Conservation (phyloP, 2,888 invertebrate species). For the Crepidodera aurea region DNA sequence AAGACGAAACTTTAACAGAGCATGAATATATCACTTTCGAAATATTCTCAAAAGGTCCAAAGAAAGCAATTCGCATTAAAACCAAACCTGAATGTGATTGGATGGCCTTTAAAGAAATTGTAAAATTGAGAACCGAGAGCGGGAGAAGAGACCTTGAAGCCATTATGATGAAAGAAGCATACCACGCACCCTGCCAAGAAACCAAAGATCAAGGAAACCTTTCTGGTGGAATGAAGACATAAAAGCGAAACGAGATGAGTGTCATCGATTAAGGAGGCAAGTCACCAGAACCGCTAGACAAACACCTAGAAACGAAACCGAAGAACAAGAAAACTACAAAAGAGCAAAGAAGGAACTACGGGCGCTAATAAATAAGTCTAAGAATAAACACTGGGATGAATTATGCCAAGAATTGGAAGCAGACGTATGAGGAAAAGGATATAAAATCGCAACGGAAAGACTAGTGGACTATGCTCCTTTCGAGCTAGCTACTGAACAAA, state of each 20-base stretch:
- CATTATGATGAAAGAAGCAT: not conserved
- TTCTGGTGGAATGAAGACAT: constrained; percentile 13
- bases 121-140: not conserved
- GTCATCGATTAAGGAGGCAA: not conserved
- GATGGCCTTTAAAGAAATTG: not conserved
- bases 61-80: too few species aligned
- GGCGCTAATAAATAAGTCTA: not conserved
- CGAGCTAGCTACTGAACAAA: not conserved
- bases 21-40: not conserved
- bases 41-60: not conserved
- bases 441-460: too few species aligned
- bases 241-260: not conserved
- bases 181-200: not conserved
- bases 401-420: not conserved
- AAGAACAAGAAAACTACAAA: too few species aligned
- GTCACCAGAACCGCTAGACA: too few species aligned
- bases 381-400: not conserved
- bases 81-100: not conserved
- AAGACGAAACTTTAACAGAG: not conserved
- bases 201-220: not conserved
- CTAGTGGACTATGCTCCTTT: too few species aligned
- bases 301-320: too few species aligned
- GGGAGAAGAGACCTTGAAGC: not conserved
- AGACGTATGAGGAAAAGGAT: not conserved
- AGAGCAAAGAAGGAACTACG: not conserved